These are phyloP conservation scores for Balearica regulorum DNA, from an alignment of 2,797 vertebrate species.

Conservation along the genomic window DNA sequence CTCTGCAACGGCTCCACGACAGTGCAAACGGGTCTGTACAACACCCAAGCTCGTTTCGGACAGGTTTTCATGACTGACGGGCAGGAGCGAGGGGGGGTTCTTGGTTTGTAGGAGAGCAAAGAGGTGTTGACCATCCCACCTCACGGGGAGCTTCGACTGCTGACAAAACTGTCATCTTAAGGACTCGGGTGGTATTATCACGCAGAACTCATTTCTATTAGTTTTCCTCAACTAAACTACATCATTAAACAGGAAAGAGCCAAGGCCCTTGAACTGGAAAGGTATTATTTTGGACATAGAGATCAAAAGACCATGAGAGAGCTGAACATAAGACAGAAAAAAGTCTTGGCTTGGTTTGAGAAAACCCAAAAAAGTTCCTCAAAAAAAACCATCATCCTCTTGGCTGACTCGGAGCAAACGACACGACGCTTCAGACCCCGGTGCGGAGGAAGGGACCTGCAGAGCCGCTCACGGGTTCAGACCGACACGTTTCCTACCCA, in stretches of 20 bases:
- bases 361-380: not conserved
- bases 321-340: not conserved
- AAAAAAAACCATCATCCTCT: not conserved
- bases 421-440: not conserved
- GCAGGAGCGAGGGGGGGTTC: not conserved
- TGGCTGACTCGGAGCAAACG: fast-evolving
- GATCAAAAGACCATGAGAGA: not conserved
- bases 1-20: fast-evolving
- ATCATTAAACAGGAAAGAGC: not conserved
- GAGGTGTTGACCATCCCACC: not conserved
- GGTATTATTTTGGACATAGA: not conserved
- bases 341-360: not conserved
- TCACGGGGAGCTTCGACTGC: not conserved
- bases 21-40: fast-evolving
- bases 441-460: not conserved
- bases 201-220: fast-evolving
- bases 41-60: fast-evolving
- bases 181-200: not conserved
- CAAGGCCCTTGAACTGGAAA: not conserved
- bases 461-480: fast-evolving
- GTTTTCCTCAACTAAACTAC: not conserved
- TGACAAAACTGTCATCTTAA: not conserved
- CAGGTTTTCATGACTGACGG: fast-evolving
- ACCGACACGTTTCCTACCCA: not conserved
- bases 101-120: not conserved